A percentile compares a stretch with the other conserved stretches of the same genome.
Conservation (phyloP, 2,888 invertebrate genomes). For the Ophion ellenae region DNA sequence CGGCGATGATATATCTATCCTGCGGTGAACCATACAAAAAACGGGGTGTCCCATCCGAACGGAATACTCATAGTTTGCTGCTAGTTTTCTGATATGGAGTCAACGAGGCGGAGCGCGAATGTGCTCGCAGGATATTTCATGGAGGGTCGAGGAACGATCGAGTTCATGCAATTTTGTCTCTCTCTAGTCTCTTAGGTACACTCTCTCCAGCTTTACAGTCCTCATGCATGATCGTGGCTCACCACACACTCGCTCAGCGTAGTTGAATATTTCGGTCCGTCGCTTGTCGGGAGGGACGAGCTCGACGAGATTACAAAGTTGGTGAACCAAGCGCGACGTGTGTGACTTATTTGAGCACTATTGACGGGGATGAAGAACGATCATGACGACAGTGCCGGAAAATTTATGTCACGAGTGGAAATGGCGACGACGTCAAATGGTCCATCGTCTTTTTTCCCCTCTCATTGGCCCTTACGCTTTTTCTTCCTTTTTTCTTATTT, state of each 20-base stretch:
- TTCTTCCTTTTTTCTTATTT: background rate
- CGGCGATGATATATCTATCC: conserved; percentile 35
- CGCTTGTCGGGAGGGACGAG: background rate
- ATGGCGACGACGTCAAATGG: conserved; percentile 33
- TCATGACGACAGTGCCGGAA: conserved; percentile 37
- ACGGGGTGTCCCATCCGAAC: conserved; percentile 49
- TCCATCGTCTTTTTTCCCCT: background rate
- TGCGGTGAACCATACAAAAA: conserved; percentile 1
- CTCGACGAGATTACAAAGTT: conserved; percentile 30
- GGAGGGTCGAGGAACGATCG: conserved; percentile 49
- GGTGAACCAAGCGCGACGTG: conserved; percentile 32
- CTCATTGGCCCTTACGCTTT: background rate
- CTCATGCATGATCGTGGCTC: background rate
- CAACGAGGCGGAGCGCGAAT: conserved; percentile 71
- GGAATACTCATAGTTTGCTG: conserved; percentile 36
- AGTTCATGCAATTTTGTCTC: conserved; percentile 62
- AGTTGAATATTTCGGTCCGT: conserved; percentile 27
- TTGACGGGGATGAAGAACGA: conserved; percentile 25
- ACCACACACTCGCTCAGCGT: background rate
- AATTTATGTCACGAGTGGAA: conserved; percentile 50
- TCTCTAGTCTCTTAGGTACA: background rate
- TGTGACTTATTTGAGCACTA: conserved; percentile 49
- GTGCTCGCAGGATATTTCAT: conserved; percentile 70
- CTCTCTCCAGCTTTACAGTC: background rate
- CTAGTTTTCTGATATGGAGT: conserved; percentile 44